Percentiles rank a stretch among this genome's conserved stretches.
Conservation (phyloP, 2,113 vertebrate genomes). For the Genyomyrus donnyi region DNA sequence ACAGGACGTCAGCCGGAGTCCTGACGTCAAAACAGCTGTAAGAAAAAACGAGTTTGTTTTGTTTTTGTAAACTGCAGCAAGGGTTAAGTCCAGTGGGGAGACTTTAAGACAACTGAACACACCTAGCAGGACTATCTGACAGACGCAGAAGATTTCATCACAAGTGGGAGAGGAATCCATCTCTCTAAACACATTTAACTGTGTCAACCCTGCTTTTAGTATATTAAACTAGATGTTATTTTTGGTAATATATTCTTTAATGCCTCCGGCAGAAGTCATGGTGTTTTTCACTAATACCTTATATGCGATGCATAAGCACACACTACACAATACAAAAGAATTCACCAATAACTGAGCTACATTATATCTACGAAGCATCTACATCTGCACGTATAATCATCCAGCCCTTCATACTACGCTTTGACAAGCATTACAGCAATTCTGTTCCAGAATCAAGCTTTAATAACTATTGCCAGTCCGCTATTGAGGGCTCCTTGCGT, state of each 20-base stretch:
- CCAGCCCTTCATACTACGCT: too few relatives aligned
- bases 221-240: neutral
- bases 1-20: neutral
- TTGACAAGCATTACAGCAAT: neutral
- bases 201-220: neutral
- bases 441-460: neutral
- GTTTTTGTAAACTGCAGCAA: neutral
- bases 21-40: neutral
- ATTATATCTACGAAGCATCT: neutral
- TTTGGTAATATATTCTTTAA: neutral
- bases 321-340: neutral
- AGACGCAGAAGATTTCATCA: too few relatives aligned
- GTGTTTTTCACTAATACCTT: neutral
- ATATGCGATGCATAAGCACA: neutral
- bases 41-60: neutral
- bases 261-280: neutral
- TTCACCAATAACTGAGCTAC: neutral
- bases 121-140: too few relatives aligned
- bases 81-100: neutral
- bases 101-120: too few relatives aligned
- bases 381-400: neutral
- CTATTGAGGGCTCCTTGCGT: conserved; percentile 7
- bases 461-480: neutral
- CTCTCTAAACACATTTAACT: neutral
- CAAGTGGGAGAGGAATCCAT: neutral